Evolutionary conservation across 1,140 invertebrate species (phyloP).

Genomic region (Zeugodacus cucurbitae): DNA sequence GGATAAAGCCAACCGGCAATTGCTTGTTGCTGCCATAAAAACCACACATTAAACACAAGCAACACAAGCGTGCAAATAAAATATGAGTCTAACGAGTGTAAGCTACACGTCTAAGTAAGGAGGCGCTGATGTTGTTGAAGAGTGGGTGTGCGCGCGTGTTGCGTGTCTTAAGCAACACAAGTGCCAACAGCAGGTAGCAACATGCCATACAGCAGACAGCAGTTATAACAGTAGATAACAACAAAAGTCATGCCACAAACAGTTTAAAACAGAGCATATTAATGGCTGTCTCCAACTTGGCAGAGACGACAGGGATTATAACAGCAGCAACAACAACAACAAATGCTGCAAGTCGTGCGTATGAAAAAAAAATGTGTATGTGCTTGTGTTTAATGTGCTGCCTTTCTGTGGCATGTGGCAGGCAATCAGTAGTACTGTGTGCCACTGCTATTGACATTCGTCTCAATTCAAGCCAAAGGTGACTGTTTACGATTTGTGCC

Average conservation of each 20-base stretch:
- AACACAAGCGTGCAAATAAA: constrained; percentile 4
- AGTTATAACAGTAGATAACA: constrained; percentile 12
- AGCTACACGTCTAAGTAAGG: too few relatives aligned
- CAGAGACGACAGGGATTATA: background rate
- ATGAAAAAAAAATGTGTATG: background rate
- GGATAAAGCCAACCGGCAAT: background rate
- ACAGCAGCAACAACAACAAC: background rate
- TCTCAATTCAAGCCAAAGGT: background rate
- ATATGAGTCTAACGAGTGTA: background rate
- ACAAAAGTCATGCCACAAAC: background rate
- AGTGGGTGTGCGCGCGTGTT: background rate
- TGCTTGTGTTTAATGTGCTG: too few relatives aligned
- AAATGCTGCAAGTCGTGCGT: background rate
- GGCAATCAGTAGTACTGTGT: constrained; percentile 11
- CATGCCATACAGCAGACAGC: background rate
- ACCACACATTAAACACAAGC: constrained; percentile 34
- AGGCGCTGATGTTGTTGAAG: background rate
- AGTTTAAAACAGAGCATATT: constrained; percentile 1
- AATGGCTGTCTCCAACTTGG: background rate
- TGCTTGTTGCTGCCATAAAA: background rate
- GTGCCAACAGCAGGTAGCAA: background rate
- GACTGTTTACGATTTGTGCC: constrained; percentile 15
- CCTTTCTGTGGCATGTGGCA: too few relatives aligned
- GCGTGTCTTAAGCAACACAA: background rate
- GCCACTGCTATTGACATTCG: background rate